These are phyloP conservation scores for Neodontobutis hainanensis DNA, from an alignment of 2,113 vertebrate species.

Conservation along the genomic window DNA sequence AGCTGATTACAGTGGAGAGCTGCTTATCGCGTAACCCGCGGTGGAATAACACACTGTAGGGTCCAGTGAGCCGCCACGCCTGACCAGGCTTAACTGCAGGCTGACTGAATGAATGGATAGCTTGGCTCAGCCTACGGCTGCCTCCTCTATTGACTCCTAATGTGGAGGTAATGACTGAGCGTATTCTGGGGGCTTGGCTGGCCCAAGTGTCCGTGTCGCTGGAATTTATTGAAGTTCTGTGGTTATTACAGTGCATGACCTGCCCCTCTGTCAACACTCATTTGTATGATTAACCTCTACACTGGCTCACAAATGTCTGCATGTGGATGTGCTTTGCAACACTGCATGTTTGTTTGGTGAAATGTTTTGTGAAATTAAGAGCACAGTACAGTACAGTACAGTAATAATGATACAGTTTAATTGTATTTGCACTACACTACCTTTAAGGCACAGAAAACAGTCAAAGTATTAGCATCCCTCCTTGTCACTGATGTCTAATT, in stretches of 20 bases:
- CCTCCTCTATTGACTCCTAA: slow-evolving; percentile 65
- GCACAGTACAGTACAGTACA: neutral
- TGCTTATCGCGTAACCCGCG: slow-evolving; percentile 71
- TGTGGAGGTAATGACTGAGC: slow-evolving; percentile 65
- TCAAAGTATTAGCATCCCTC: slow-evolving; percentile 52
- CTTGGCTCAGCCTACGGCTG: slow-evolving; percentile 46
- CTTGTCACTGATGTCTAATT: slow-evolving; percentile 26
- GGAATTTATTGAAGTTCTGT: slow-evolving; percentile 46
- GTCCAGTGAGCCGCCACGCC: slow-evolving; percentile 58
- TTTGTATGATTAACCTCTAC: slow-evolving; percentile 24
- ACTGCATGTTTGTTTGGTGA: slow-evolving; percentile 1
- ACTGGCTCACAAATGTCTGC: slow-evolving; percentile 9
- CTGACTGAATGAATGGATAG: slow-evolving; percentile 50
- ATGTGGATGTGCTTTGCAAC: slow-evolving; percentile 1
- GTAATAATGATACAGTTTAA: neutral
- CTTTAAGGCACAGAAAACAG: slow-evolving; percentile 43
- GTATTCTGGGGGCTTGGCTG: slow-evolving; percentile 50
- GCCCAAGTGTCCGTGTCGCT: slow-evolving; percentile 48
- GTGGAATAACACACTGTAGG: slow-evolving; percentile 62
- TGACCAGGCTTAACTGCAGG: slow-evolving; percentile 60
- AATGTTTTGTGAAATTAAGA: neutral
- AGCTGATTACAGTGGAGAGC: slow-evolving; percentile 80
- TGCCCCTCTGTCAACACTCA: slow-evolving; percentile 41
- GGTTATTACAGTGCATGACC: slow-evolving; percentile 43
- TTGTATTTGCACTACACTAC: slow-evolving; percentile 19